Base-by-base conservation (phyloP, 92 coral and sea anemone genomes). In the Blastomussa wellsi region DNA sequence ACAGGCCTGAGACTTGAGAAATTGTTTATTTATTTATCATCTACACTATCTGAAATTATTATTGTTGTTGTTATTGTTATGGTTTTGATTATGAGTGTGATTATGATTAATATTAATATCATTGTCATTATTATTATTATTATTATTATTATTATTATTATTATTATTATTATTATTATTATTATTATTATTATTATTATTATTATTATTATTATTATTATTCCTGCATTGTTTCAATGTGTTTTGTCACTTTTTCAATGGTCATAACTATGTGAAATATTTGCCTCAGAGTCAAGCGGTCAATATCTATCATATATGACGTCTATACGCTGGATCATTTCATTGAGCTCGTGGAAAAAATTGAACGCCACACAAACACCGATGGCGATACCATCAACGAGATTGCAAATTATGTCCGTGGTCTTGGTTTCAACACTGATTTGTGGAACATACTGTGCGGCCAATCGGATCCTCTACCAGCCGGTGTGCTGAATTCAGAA, bases 261-360 rank as follows among this genome's bases (percentile, higher is more conserved):
- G 29, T 24, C 66, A 59, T 59, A 59, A 59, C 29, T 26, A 60
- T 11, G 33, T 26, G 67, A 7, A 51, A 51, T 51, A 26, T 60
- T 26, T 47, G 2, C 41, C 33, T 53, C n/a, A 88, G 91, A 68
- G 82, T 57, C 33, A 82, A 55, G 82, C 76, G 91, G 1, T 75
- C 84, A 29, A 82, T 49, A n/a, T n/a, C 90, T 44, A 84, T 48
- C 75, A 82, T 80, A 11, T 80, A 86, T 68, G 85, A 93, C 48
- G 81, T 93, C 73, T 89, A 89, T 86, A 87, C 93, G 2, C 86
- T 93, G 62, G 97, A 93, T 69, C 87, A 91, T 66, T 93, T 93
- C 26, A 82, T 93, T 44, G 97, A 91, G 59, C 89, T 93, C 7
- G 90, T 93, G 38, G 97, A 93, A 79, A 91, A 91, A 82, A 91